Conservation (phyloP, 2,888 invertebrate genomes). For the Drosophila diplacantha region DNA sequence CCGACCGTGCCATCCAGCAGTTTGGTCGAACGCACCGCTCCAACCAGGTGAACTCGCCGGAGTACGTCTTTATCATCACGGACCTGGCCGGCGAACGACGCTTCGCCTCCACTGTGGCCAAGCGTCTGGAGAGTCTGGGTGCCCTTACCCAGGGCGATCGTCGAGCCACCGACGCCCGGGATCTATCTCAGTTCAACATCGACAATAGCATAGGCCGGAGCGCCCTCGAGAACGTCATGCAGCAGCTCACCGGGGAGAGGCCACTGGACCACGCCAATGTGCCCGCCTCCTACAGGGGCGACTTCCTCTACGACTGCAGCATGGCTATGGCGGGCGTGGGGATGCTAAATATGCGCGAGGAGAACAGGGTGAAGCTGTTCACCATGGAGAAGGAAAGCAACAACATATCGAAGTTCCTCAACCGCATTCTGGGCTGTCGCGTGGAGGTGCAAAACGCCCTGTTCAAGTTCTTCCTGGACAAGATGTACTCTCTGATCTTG, state of each 20-base stretch:
- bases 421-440: slow-evolving; percentile 97
- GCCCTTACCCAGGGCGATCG: slow-evolving; percentile 99
- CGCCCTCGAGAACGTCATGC: slow-evolving; percentile 96
- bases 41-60: slow-evolving; percentile 98
- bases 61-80: slow-evolving; percentile 98
- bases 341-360: slow-evolving; percentile 85
- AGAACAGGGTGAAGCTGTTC: slow-evolving; percentile 81
- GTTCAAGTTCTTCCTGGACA: slow-evolving; percentile 98
- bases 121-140: slow-evolving; percentile 95
- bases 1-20: slow-evolving; percentile 99
- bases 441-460: slow-evolving; percentile 97
- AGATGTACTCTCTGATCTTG: slow-evolving; percentile 91
- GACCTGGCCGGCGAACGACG: slow-evolving; percentile 98
- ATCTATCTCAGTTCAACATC: slow-evolving; percentile 98
- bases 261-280: slow-evolving; percentile 89
- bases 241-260: slow-evolving; percentile 91
- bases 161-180: slow-evolving; percentile 96
- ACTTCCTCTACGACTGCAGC: slow-evolving; percentile 96
- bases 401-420: slow-evolving; percentile 98
- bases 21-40: slow-evolving; percentile 98
- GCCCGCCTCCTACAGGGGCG: slow-evolving; percentile 91
- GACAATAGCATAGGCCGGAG: slow-evolving; percentile 97
- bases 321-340: slow-evolving; percentile 96
- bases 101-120: slow-evolving; percentile 97
- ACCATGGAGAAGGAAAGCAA: slow-evolving; percentile 94